phyloP scores from a whole-genome alignment of 2,888 invertebrate genomes.

The Leptodirus hochenwartii region DNA sequence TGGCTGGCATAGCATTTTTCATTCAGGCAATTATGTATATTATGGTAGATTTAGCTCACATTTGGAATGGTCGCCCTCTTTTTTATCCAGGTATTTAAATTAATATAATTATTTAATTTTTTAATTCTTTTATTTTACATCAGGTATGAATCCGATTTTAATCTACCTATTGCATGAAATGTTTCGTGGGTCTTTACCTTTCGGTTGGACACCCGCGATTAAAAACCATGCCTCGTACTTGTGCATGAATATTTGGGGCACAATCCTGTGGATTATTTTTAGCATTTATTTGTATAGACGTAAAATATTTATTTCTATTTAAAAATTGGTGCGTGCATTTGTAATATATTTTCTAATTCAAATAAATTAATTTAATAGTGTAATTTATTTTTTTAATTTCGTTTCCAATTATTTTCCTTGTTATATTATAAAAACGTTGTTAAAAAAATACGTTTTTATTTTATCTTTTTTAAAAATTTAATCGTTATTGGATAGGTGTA shows the following conservation, averaged over 20 bases:
- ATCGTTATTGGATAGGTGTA: too few species aligned
- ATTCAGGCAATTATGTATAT: conserved; percentile 48
- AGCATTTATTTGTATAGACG: conserved; percentile 45
- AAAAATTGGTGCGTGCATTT: too few species aligned
- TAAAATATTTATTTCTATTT: conserved; percentile 48
- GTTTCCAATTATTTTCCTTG: too few species aligned
- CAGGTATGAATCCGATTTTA: conserved; percentile 66
- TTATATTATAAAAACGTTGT: too few species aligned
- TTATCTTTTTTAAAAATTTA: too few species aligned
- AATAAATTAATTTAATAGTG: too few species aligned
- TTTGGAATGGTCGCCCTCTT: conserved; percentile 64
- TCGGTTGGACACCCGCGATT: conserved; percentile 39
- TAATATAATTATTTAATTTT: too few species aligned
- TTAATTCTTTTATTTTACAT: too few species aligned
- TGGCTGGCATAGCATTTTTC: conserved; percentile 49
- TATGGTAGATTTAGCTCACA: conserved; percentile 49
- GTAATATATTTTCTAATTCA: too few species aligned
- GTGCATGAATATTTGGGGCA: conserved; percentile 53
- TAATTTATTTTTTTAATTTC: too few species aligned
- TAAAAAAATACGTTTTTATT: too few species aligned
- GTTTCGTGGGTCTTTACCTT: conserved; percentile 50
- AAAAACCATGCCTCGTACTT: conserved; percentile 46
- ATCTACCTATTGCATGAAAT: conserved; percentile 64
- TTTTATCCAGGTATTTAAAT: conserved; percentile 67
- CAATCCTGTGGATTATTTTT: conserved; percentile 54